phyloP scores from a whole-genome alignment of 2,888 invertebrate species.

The Amaurobius ferox region DNA sequence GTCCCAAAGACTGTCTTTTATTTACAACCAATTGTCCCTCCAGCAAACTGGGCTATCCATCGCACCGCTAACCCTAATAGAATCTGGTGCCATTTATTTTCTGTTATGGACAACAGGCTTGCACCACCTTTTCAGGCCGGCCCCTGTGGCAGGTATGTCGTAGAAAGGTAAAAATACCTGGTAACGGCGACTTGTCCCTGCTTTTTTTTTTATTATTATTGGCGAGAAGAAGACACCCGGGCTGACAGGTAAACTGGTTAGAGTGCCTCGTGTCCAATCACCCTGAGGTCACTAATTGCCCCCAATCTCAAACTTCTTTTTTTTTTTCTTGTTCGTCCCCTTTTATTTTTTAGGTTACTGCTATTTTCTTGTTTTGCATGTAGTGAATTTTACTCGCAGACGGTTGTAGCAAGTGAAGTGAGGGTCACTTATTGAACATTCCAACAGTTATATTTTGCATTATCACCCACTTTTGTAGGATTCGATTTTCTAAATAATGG shows the following conservation, averaged over 20 bases:
- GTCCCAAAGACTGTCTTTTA: neutral
- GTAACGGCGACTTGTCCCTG: neutral
- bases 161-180: too few relatives aligned
- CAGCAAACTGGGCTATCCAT: neutral
- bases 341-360: neutral
- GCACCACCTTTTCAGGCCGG: too few relatives aligned
- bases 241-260: neutral
- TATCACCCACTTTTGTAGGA: too few relatives aligned
- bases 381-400: neutral
- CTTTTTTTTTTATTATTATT: neutral
- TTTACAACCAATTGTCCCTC: neutral
- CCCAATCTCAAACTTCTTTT: neutral
- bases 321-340: neutral
- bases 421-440: too few relatives aligned
- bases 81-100: neutral
- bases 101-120: neutral
- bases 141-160: neutral
- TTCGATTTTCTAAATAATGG: too few relatives aligned
- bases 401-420: too few relatives aligned
- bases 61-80: neutral
- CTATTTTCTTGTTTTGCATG: neutral
- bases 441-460: too few relatives aligned
- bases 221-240: conserved; percentile 15
- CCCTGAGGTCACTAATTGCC: conserved; percentile 3
- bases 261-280: neutral